A percentile compares a stretch with the other conserved stretches of the same genome.
phyloP scores from a whole-genome alignment of 2,888 invertebrate species.

The Temnothorax ravouxi region DNA sequence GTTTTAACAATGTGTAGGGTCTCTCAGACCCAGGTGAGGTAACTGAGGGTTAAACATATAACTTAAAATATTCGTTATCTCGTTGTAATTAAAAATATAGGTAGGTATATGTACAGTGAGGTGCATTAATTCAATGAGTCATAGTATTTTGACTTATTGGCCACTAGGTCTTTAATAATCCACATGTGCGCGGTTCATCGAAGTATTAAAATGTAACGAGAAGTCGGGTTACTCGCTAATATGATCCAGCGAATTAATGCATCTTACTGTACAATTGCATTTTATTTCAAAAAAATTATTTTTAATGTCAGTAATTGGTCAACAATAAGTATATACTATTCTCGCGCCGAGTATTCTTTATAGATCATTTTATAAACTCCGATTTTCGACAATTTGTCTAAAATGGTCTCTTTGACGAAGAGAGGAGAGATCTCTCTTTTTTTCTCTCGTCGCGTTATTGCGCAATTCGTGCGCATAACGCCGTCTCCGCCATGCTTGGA shows the following conservation, averaged over 20 bases:
- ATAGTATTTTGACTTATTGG: no score
- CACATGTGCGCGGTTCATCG: no score
- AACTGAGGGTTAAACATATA: no score
- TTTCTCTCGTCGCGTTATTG: neutral
- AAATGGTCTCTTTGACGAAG: neutral
- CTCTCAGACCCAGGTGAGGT: no score
- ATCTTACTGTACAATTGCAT: neutral
- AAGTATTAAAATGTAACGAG: no score
- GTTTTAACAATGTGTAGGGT: no score
- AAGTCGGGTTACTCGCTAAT: no score
- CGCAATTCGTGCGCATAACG: conserved; percentile 17
- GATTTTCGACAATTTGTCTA: neutral
- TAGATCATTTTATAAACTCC: neutral
- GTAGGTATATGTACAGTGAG: neutral
- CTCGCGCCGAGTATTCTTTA: neutral
- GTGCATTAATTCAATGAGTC: no score
- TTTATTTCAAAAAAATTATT: neutral
- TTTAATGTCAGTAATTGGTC: neutral
- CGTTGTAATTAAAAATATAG: neutral
- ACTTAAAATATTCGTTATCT: neutral
- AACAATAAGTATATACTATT: no score
- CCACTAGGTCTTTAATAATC: no score
- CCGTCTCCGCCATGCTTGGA: neutral
- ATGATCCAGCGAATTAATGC: no score
- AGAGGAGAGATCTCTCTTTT: neutral